Base-by-base conservation (phyloP, 2,888 invertebrate genomes). In the Bombylius discolor region DNA sequence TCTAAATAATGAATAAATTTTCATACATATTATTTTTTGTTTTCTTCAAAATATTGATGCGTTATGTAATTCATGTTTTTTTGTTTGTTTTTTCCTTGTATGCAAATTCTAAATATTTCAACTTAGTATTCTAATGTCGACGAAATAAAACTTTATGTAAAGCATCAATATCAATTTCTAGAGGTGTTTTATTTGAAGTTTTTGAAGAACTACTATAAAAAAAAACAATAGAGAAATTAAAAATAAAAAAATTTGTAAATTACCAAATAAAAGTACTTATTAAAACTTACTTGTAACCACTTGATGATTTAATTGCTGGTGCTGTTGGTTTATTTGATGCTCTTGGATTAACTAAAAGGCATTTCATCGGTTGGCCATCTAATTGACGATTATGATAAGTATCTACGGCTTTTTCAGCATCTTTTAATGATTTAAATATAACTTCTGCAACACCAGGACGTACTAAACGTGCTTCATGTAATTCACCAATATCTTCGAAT, bases 361-460 rank as follows among this genome's bases (percentile, higher is more conserved):
- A 92, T 70, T 89, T 90, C 93, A 93, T 93, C 5, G 92, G 92
- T 68, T 90, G 89, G 2, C 94, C 93, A 76, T 96, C 95, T 48
- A 96, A 76, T 68, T 93, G 92, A 52, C 95, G 78, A 72, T 94
- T 93, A 70, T 95, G 93, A 75, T 95, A 95, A 54, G 91, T 85
- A 65, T 93, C 91, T 4, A 94, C 91, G 3, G 96, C 94, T 70
- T 84, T 84, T 65, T 89, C 84, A 39, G 95, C 95, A 73, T 94
- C 91, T 63, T 87, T 84, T 62, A 87, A 78, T 49, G 83, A 84
- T 67, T 87, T 85, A 71, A 92, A 95, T 62, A 93, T 88, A 2
- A 95, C 93, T 76, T 95, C 94, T 0, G 94, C 95, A 4, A 87
- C 86, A 1, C 95, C 95, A 0, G 88, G 85, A 49, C 91, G 82